Conservation (phyloP, 2,113 vertebrate species). For the Archocentrus centrarchus region DNA sequence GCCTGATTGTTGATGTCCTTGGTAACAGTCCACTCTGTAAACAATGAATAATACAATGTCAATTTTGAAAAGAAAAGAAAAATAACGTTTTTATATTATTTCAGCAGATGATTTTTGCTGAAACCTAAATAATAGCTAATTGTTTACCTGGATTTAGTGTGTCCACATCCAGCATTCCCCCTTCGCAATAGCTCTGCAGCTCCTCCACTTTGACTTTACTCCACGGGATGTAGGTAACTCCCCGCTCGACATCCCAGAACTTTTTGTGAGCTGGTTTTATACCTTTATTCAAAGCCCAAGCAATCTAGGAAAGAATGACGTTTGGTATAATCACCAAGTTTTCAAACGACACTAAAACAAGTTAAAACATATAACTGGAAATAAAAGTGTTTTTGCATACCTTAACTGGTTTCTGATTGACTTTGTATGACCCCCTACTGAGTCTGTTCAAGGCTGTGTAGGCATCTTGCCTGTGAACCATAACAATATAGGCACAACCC, state of each 20-base stretch:
- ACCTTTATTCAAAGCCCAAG: constrained; percentile 99
- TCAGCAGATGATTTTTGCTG: not conserved
- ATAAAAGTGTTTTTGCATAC: constrained; percentile 64
- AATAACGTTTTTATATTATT: not conserved
- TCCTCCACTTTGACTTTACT: constrained; percentile 93
- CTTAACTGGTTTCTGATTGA: constrained; percentile 97
- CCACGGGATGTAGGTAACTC: constrained; percentile 97
- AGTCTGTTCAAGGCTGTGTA: constrained; percentile 93
- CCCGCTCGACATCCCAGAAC: constrained; percentile 96
- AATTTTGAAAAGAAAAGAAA: not conserved
- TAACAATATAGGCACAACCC: constrained; percentile 97
- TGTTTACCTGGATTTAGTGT: constrained; percentile 91
- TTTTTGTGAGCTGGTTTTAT: constrained; percentile 94
- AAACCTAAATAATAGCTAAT: not conserved
- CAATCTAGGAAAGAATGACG: constrained; percentile 83
- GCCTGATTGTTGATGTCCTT: constrained; percentile 82
- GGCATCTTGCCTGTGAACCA: constrained; percentile 97
- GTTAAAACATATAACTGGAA: not conserved
- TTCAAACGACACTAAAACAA: not conserved
- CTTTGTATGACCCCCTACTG: constrained; percentile 90
- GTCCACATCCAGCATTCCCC: constrained; percentile 91
- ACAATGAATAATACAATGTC: constrained; percentile 8
- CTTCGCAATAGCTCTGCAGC: constrained; percentile 90
- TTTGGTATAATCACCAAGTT: not conserved
- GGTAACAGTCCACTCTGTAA: constrained; percentile 88